phyloP scores from a whole-genome alignment of 2,888 invertebrate genomes.

The Stenichneumon culpator region DNA sequence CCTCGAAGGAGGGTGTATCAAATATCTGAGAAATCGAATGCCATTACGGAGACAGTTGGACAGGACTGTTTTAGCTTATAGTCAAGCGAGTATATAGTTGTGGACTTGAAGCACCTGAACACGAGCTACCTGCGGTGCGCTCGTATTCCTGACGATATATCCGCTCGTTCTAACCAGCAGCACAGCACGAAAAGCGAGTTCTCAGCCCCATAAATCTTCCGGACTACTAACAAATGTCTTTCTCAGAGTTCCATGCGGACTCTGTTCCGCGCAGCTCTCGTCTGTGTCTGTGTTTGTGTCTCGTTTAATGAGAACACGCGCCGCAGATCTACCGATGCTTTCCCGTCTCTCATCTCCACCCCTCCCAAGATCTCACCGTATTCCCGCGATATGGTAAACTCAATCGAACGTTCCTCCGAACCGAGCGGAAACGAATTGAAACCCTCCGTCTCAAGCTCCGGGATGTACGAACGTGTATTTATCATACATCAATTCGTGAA shows the following conservation, averaged over 20 bases:
- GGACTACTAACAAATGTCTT: constrained; percentile 73
- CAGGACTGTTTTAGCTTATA: constrained; percentile 51
- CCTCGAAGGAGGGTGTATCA: constrained; percentile 13
- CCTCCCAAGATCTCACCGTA: constrained; percentile 28
- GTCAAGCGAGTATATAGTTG: constrained; percentile 52
- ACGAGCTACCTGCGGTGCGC: constrained; percentile 72
- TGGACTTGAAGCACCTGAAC: constrained; percentile 72
- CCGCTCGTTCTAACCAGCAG: constrained; percentile 45
- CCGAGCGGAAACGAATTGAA: constrained; percentile 51
- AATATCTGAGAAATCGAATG: constrained; percentile 58
- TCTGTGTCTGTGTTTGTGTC: constrained; percentile 44
- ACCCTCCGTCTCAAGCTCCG: constrained; percentile 22
- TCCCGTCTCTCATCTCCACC: constrained; percentile 27
- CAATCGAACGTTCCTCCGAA: constrained; percentile 22
- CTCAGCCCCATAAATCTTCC: constrained; percentile 74
- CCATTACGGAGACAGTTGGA: constrained; percentile 57
- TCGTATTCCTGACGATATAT: constrained; percentile 60
- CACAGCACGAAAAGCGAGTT: constrained; percentile 73
- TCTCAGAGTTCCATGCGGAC: constrained; percentile 68
- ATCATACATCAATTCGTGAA: constrained; percentile 36
- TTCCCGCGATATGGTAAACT: constrained; percentile 30
- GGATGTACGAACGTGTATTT: constrained; percentile 13
- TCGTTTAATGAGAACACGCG: constrained; percentile 67
- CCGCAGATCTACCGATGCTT: constrained; percentile 45
- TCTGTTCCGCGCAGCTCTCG: constrained; percentile 57